These are phyloP conservation scores for Thamnophis sirtalis DNA, from an alignment of 2,113 vertebrate species.

Conservation along the genomic window DNA sequence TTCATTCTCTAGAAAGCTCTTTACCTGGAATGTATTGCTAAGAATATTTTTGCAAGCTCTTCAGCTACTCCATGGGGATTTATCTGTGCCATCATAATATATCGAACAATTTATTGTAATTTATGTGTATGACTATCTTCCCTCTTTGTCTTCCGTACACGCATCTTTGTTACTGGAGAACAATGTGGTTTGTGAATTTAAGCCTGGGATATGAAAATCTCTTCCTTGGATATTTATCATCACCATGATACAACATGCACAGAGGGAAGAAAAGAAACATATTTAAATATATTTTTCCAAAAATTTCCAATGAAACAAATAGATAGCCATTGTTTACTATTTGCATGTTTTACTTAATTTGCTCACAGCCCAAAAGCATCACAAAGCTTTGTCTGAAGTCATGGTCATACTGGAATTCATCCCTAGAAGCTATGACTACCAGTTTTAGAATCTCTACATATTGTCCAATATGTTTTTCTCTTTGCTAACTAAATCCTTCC, in stretches of 20 bases:
- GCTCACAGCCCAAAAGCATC: too few species aligned
- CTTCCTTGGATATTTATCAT: constrained; percentile 1
- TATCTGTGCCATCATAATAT: constrained; percentile 16
- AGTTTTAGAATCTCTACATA: not conserved
- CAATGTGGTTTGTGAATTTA: fast-evolving
- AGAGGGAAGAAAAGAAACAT: not conserved
- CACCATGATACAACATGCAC: not conserved
- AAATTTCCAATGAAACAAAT: not conserved
- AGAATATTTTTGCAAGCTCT: constrained; percentile 41
- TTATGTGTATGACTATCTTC: not conserved
- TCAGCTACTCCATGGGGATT: constrained; percentile 32
- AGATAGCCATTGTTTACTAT: not conserved
- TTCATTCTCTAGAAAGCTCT: constrained; percentile 35
- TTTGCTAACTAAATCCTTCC: not conserved
- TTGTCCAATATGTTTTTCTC: not conserved
- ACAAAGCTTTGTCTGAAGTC: not conserved
- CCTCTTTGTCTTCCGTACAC: constrained; percentile 7
- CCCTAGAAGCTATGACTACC: not conserved
- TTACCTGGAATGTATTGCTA: constrained; percentile 30
- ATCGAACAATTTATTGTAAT: constrained; percentile 24
- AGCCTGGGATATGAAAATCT: not conserved
- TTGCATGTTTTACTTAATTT: not conserved
- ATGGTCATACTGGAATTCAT: not conserved
- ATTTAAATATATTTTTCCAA: not conserved
- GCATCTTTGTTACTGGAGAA: not conserved